Conservation (phyloP, 2,113 vertebrate genomes). For the Tragelaphus strepsiceros region DNA sequence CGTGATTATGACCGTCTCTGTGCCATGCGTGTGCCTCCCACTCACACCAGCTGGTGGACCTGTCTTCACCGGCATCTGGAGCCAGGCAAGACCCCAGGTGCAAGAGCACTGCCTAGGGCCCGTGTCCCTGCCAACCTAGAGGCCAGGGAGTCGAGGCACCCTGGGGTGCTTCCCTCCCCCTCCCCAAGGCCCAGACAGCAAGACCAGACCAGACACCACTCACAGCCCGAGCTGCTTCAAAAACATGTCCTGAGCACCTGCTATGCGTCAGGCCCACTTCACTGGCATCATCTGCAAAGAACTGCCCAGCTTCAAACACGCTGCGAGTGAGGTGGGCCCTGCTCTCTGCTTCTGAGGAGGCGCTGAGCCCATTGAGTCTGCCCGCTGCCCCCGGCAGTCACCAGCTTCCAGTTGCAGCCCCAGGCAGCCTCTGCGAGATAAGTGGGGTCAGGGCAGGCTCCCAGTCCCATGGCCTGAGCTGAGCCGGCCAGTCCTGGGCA, state of each 20-base stretch:
- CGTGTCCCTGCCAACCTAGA: background rate
- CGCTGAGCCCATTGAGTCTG: background rate
- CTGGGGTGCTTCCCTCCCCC: background rate
- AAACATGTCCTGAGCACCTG: background rate
- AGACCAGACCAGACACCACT: background rate
- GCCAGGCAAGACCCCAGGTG: background rate
- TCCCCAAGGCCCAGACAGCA: background rate
- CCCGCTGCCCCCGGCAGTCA: rapidly evolving
- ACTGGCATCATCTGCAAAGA: background rate
- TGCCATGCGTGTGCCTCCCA: rapidly evolving
- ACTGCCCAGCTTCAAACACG: background rate
- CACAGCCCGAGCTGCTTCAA: rapidly evolving
- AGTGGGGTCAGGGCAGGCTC: background rate
- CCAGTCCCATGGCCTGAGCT: background rate
- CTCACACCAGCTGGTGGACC: rapidly evolving
- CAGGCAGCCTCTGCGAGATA: background rate
- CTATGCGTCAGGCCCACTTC: rapidly evolving
- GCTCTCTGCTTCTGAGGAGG: background rate
- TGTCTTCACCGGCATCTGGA: background rate
- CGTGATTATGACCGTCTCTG: background rate
- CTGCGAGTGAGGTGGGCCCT: background rate
- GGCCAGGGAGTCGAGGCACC: background rate
- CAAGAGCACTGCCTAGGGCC: background rate
- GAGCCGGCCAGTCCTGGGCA: background rate
- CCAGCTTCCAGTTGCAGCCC: background rate